These are phyloP conservation scores for Psittacus erithacus DNA, from an alignment of 2,113 vertebrate genomes.

Conservation along the genomic window DNA sequence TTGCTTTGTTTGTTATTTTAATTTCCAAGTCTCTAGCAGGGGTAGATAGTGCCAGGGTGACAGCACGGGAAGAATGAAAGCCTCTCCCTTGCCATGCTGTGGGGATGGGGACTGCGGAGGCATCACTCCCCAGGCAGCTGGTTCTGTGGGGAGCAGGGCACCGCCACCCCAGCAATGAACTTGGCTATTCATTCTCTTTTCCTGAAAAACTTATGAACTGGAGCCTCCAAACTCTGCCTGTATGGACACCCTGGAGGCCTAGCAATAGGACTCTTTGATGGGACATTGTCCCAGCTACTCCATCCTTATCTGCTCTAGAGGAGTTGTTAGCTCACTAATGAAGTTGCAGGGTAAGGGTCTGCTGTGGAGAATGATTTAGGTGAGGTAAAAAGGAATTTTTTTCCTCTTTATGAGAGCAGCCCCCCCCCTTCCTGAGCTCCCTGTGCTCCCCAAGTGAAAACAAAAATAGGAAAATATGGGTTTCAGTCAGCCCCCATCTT, in stretches of 20 bases:
- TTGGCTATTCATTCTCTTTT: neutral
- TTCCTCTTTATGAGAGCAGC: neutral
- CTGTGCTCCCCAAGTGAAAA: neutral
- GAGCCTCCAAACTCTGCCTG: neutral
- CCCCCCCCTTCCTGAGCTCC: neutral
- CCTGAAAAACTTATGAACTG: neutral
- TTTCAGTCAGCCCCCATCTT: neutral
- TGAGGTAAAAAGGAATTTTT: neutral
- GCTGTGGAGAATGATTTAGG: neutral
- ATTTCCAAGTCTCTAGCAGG: constrained; percentile 28
- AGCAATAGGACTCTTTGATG: neutral
- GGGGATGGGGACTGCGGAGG: neutral
- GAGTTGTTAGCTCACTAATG: neutral
- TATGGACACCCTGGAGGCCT: fast-evolving
- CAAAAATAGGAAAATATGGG: neutral
- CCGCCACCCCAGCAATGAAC: neutral
- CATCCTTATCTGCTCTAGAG: neutral
- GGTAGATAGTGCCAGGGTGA: neutral
- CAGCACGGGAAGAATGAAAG: neutral
- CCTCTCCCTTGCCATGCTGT: fast-evolving
- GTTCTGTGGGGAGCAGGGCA: neutral
- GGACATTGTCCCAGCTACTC: neutral
- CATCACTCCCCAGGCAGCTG: fast-evolving
- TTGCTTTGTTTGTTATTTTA: constrained; percentile 63
- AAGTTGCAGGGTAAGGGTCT: neutral